Conservation (phyloP, 2,797 vertebrate genomes). For the Gymnothorax javanicus region DNA sequence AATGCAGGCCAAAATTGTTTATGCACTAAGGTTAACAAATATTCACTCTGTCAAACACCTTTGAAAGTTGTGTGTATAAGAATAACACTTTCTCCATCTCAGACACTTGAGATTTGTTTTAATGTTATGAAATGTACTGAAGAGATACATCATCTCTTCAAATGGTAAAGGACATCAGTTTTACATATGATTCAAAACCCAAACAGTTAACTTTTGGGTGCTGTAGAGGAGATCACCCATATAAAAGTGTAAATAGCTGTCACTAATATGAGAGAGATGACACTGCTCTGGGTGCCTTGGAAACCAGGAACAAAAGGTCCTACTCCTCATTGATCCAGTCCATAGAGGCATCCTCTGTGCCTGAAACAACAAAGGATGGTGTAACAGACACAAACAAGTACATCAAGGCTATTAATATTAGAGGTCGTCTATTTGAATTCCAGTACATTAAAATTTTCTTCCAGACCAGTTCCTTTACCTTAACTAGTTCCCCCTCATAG, state of each 20-base stretch:
- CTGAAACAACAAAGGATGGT: slow-evolving; percentile 47
- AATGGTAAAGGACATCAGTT: neutral
- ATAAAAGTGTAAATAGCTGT: neutral
- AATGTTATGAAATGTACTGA: too few species aligned
- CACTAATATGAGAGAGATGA: slow-evolving; percentile 3
- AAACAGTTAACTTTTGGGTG: neutral
- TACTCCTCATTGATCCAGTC: slow-evolving; percentile 90
- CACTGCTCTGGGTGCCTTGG: neutral
- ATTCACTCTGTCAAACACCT: neutral
- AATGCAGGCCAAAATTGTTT: neutral
- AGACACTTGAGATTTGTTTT: neutral
- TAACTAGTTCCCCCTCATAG: neutral
- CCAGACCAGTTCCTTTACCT: neutral
- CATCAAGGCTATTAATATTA: neutral
- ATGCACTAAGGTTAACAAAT: neutral
- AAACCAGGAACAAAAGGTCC: slow-evolving; percentile 35
- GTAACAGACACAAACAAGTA: neutral
- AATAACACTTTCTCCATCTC: neutral
- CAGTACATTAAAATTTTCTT: neutral
- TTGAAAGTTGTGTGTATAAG: slow-evolving; percentile 4
- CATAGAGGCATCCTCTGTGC: slow-evolving; percentile 69
- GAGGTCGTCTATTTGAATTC: neutral
- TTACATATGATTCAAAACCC: neutral
- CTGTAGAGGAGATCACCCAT: neutral
- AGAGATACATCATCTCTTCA: neutral